A percentile compares a stretch with the other conserved stretches of the same genome.
These are phyloP conservation scores for Sialia sialis DNA, from an alignment of 2,113 vertebrate species.

Conservation along the genomic window DNA sequence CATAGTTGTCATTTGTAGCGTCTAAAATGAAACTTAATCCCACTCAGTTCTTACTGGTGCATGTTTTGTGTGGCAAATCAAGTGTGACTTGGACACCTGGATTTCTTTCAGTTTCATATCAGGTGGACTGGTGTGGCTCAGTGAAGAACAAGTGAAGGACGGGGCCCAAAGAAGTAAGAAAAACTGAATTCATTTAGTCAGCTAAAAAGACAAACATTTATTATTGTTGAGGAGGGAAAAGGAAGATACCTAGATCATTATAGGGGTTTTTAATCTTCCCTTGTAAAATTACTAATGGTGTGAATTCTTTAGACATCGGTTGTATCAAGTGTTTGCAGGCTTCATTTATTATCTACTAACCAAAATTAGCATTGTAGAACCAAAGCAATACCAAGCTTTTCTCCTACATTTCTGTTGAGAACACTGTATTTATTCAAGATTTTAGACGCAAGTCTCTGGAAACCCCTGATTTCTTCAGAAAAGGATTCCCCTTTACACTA, in stretches of 20 bases:
- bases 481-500: slow-evolving; percentile 81
- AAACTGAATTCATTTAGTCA: slow-evolving; percentile 69
- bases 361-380: slow-evolving; percentile 74
- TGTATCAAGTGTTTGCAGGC: slow-evolving; percentile 76
- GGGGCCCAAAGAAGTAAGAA: slow-evolving; percentile 65
- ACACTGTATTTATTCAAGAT: slow-evolving; percentile 76
- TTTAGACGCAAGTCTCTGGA: slow-evolving; percentile 76
- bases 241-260: slow-evolving; percentile 57
- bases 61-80: not conserved
- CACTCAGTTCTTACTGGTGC: not conserved
- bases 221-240: slow-evolving; percentile 57
- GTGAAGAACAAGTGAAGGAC: not conserved
- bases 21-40: not conserved
- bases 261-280: slow-evolving; percentile 67
- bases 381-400: slow-evolving; percentile 77
- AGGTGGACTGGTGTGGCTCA: not conserved
- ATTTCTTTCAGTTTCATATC: not conserved
- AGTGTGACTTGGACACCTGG: not conserved
- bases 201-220: slow-evolving; percentile 80
- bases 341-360: slow-evolving; percentile 67
- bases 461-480: slow-evolving; percentile 73
- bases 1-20: not conserved
- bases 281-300: slow-evolving; percentile 67
- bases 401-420: slow-evolving; percentile 76
- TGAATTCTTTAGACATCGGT: slow-evolving; percentile 67